Evolutionary conservation across 2,888 invertebrate genomes (phyloP), one percentile per base, ranked within the genome.

Genomic region (Periphyllus acericola): DNA sequence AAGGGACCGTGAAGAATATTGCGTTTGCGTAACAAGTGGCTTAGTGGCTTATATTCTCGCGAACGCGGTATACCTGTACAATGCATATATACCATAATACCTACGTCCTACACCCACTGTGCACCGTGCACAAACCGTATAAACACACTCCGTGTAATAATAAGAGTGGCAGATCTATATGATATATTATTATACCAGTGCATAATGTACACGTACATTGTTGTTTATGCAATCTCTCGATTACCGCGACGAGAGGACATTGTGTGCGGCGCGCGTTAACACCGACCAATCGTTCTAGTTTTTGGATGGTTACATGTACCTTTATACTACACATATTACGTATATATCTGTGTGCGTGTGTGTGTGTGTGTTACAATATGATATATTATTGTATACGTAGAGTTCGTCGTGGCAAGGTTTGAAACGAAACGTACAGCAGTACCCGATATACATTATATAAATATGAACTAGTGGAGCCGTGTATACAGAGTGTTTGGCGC

Each of bases 11-110:
- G 32, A 52, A 72, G 11, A 72, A 72, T 72, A 83, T n/a, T 55
- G 19, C 36, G 66, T 66, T 80, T 40, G n/a, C 66, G 40, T 68
- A 75, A 83, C 40, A 83, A 75, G 75, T 83, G 60, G 5, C 29
- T 83, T 81, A 75, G 75, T 83, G 60, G 5, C 29, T 83, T 81
- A 40, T 68, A 19, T 40, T 80, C 29, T 40, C 21, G 29, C 17
- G 21, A 68, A 68, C 40, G 40, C 19, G 17, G 66, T n/a, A 40
- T 21, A 29, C 14, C 80, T 66, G 32, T 34, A 34, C 34, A 34
- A 68, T 60, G 21, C 6, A 60, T 60, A 21, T 21, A 21, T 60
- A 60, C 8, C 6, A 3, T 14, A 21, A 60, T 25, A 60, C 60
- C 4, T 60, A 21, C 2, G 21, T 25, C 3, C 55, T 55, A 60